phyloP scores from a whole-genome alignment of 2,113 vertebrate species.

The Lathamus discolor region DNA sequence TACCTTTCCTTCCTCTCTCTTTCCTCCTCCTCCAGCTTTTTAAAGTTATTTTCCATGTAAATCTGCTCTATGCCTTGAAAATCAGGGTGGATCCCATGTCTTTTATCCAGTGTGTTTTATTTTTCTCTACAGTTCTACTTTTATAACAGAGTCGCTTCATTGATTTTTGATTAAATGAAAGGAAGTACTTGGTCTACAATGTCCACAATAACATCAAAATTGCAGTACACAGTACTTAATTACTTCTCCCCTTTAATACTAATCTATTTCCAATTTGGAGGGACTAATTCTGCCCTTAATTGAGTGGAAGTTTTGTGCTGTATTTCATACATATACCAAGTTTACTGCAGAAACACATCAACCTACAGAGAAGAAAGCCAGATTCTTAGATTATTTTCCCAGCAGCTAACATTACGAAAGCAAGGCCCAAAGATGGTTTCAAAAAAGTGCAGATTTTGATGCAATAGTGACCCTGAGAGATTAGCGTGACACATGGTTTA shows the following conservation, averaged over 20 bases:
- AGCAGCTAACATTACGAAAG: neutral
- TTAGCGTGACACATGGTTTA: neutral
- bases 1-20: neutral
- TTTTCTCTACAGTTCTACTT: neutral
- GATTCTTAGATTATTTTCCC: neutral
- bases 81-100: neutral
- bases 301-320: neutral
- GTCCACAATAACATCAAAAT: neutral
- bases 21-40: neutral
- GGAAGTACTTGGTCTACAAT: neutral
- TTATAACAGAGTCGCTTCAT: neutral
- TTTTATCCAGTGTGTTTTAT: neutral
- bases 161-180: neutral
- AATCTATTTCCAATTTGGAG: neutral
- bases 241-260: neutral
- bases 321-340: neutral
- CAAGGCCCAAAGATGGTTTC: neutral
- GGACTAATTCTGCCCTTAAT: neutral
- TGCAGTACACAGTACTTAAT: neutral
- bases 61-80: neutral
- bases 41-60: neutral
- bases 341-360: neutral
- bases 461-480: neutral
- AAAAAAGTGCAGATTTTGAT: neutral
- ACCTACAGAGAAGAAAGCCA: neutral